Base-by-base conservation (phyloP, 1,140 invertebrate genomes). In the Platorchestia sp. region DNA sequence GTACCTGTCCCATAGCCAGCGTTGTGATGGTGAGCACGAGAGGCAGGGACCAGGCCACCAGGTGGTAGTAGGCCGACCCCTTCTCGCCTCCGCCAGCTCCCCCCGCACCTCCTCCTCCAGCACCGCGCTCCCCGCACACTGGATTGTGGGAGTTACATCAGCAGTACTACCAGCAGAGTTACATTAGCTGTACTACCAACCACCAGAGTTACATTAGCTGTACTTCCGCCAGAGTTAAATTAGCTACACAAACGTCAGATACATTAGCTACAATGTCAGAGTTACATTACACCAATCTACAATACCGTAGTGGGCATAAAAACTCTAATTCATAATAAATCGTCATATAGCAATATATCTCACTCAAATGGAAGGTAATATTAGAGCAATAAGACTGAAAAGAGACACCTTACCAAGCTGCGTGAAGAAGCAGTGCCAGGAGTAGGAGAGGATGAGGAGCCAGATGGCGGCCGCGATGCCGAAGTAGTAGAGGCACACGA, bases 401-500 rank as follows among this genome's bases (percentile, higher is more conserved):
- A 89, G 36, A 7, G 59, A n/a, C 44, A 95, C 97, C 97, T 97
- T 97, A 97, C 98, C 98, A 96, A 99, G 97, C 47, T 98, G 98
- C 97, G 98, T 98, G 96, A 98, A 98, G 96, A 98, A 98, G 97
- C 99, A 98, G 97, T 99, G 98, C 99, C 99, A 99, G 22, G 99
- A 98, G 97, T 99, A 99, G 0, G 99, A 98, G 59, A 99, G 98
- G 96, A 99, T 99, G 22, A 99, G 98, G 97, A 99, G 99, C 99
- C 99, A 99, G 86, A 99, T 98, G 97, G 98, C 98, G 51, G 98
- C 98, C 87, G 99, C 99, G 97, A 99, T 99, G 96, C 99, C 97
- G 97, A 99, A 99, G 97, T 99, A 99, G 97, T 99, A 99, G 0
- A 99, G 98, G 97, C 99, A 97, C 95, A 99, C 98, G 97, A 99